Base-by-base conservation (phyloP, 2,113 vertebrate genomes). In the Tricholaema leucomelas region DNA sequence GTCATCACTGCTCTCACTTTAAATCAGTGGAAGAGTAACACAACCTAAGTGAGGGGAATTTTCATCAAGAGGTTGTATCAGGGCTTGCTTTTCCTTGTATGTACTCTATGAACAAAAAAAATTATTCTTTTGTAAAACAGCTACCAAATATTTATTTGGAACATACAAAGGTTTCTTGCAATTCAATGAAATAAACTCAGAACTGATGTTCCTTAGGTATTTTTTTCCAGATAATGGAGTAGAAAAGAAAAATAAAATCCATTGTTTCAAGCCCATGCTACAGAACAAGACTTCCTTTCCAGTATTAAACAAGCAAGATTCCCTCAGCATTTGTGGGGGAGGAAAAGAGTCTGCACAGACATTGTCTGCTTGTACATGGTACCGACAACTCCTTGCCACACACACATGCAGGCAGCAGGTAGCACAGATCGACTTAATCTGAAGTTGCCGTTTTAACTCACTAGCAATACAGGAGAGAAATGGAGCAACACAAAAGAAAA, bases 281-380 rank as follows among this genome's bases (percentile, higher is more conserved):
- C 91, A 94, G 85, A 96, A 97, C 95, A 97, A 97, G 91, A 33
- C 88, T 63, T 88, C 78, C 76, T 96, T 97, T 97, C 91, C 96
- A 85, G 78, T 23, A 33, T 25, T 94, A 95, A 93, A 88, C 87
- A 96, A 96, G 94, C 94, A 95, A 96, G 96, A 95, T 94, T 59
- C 42, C 77, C 85, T 91, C 87, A 93, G 77, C 59, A 82, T 95
- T 80, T 8, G 61, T 86, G 96, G 88, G 94, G 95, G 87, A 56
- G 78, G 82, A 90, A 82, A 88, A 91, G 80, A 82, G 76, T 21
- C 78, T 88, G 93, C 93, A 85, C 11, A 78, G 93, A 94, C 61
- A 73, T 71, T 59, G 25, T 73, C 91, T 78, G 35, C 61, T 84
- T 87, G 65, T 79, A 56, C 7, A 1, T 83, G 84, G 82, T 92